These are phyloP conservation scores for Cariama cristata DNA, from an alignment of 2,113 vertebrate genomes.

Conservation along the genomic window DNA sequence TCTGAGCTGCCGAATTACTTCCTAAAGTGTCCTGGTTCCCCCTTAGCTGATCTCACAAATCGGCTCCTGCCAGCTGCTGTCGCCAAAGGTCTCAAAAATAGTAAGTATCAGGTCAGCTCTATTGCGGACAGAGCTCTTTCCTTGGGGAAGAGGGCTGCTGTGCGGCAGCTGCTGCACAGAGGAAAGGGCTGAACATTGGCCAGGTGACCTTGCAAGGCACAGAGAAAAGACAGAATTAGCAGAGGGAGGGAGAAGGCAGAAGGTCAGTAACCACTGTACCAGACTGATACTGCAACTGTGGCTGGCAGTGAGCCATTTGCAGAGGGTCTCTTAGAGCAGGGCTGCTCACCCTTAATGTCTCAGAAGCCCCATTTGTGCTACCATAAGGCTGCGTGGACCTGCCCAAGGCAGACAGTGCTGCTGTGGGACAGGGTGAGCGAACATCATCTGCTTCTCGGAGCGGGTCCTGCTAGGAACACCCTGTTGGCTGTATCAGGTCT, in stretches of 20 bases:
- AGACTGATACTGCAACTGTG: background rate
- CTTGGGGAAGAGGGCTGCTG: background rate
- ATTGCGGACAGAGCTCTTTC: background rate
- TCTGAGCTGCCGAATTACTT: background rate
- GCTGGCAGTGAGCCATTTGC: background rate
- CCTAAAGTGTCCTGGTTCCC: background rate
- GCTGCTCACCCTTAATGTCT: background rate
- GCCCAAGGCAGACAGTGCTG: background rate
- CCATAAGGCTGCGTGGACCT: background rate
- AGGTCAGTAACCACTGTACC: background rate
- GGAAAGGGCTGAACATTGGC: background rate
- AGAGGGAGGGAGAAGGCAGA: background rate
- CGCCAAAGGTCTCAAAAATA: background rate
- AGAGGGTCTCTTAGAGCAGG: background rate
- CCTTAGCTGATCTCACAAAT: background rate
- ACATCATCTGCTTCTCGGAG: background rate
- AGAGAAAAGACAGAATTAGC: background rate
- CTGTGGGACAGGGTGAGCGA: background rate
- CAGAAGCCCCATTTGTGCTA: conserved; percentile 4
- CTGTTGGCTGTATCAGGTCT: background rate
- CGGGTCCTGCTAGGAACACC: background rate
- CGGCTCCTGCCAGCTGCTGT: background rate
- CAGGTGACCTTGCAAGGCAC: background rate
- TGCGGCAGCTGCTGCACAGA: accelerated
- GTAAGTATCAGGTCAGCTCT: background rate